These are phyloP conservation scores for Strongylocentrotus purpuratus DNA, from an alignment of 35 echinoderm and acorn worm species.

Conservation along the genomic window DNA sequence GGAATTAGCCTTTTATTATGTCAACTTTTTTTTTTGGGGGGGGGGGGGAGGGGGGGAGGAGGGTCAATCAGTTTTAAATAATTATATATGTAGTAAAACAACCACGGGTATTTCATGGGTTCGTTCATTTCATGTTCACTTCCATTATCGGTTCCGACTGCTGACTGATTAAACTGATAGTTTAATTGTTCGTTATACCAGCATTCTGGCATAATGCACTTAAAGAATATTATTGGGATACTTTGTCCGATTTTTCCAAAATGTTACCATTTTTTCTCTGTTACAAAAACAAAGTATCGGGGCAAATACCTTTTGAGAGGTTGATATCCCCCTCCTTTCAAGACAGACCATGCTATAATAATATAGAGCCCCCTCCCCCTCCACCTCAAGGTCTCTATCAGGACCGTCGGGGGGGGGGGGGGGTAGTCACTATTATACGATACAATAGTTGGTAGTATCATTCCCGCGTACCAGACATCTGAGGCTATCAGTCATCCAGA, in stretches of 20 bases:
- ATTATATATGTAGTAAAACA: too few relatives aligned
- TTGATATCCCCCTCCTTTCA: neutral
- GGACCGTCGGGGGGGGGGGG: neutral
- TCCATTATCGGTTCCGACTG: neutral
- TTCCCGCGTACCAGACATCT: neutral
- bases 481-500: slow-evolving; percentile 45
- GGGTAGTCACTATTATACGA: neutral
- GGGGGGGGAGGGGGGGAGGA: too few relatives aligned
- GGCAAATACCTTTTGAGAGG: too few relatives aligned
- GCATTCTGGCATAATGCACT: too few relatives aligned
- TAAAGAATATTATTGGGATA: too few relatives aligned
- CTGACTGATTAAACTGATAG: too few relatives aligned
- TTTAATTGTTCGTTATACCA: too few relatives aligned
- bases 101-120: neutral
- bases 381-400: neutral
- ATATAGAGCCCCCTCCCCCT: neutral
- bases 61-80: too few relatives aligned
- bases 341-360: neutral
- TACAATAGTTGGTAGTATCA: neutral
- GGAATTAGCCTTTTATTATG: neutral
- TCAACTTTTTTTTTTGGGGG: too few relatives aligned
- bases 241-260: too few relatives aligned
- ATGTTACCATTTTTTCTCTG: too few relatives aligned
- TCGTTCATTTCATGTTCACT: neutral
- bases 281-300: too few relatives aligned